Conservation (phyloP, 2,797 vertebrate species). For the Salarias fasciatus region DNA sequence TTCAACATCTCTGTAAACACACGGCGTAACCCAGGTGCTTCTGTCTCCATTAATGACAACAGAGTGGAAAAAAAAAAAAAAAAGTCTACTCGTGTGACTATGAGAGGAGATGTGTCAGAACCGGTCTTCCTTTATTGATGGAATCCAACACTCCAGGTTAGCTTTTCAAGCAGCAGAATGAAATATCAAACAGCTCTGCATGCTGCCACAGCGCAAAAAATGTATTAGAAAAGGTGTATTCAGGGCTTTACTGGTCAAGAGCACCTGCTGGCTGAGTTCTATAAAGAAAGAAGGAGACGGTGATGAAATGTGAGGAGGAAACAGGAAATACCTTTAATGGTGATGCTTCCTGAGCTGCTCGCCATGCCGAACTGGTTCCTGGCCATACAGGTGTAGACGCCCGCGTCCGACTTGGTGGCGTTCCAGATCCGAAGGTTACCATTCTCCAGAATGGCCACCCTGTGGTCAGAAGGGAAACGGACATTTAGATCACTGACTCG, state of each 20-base stretch:
- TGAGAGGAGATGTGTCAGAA: conserved; percentile 9
- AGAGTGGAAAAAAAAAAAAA: conserved; percentile 13
- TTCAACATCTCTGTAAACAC: conserved; percentile 60
- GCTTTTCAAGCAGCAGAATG: conserved; percentile 24
- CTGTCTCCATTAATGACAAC: conserved; percentile 30
- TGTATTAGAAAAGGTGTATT: conserved; percentile 32
- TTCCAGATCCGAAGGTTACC: conserved; percentile 93
- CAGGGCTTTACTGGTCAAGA: conserved; percentile 1
- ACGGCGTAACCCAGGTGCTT: conserved; percentile 36
- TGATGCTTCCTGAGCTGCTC: conserved; percentile 91
- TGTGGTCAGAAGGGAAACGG: conserved; percentile 57
- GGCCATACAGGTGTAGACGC: conserved; percentile 92
- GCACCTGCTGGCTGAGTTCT: conserved; percentile 14
- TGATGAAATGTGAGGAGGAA: conserved; percentile 27
- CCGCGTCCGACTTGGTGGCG: conserved; percentile 89
- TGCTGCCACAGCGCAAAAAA: conserved; percentile 22
- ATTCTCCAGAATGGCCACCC: conserved; percentile 87
- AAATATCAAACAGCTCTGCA: conserved; percentile 28
- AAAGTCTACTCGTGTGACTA: no score
- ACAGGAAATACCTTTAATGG: conserved; percentile 91
- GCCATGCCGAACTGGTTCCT: conserved; percentile 94
- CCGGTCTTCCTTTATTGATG: conserved; percentile 46
- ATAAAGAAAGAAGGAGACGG: conserved; percentile 12
- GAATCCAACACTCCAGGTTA: conserved; percentile 27
- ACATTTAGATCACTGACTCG: background rate